phyloP scores from a whole-genome alignment of 2,113 vertebrate species.

The Scomber scombrus region DNA sequence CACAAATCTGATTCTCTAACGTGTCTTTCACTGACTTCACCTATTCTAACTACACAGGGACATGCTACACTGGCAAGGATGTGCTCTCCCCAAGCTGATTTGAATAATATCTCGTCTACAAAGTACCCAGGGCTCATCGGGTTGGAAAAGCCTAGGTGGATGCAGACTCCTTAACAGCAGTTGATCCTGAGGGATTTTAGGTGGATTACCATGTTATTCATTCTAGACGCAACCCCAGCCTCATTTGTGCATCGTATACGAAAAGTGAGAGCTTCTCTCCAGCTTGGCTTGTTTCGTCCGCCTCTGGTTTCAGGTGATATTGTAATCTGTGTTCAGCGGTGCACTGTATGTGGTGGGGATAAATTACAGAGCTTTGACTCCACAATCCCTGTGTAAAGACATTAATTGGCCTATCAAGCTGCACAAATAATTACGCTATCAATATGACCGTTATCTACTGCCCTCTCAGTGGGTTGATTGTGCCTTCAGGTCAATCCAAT shows the following conservation, averaged over 20 bases:
- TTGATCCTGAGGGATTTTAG: constrained; percentile 51
- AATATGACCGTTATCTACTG: constrained; percentile 51
- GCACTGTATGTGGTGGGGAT: constrained; percentile 16
- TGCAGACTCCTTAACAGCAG: constrained; percentile 40
- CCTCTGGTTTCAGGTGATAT: constrained; percentile 50
- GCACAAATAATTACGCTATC: constrained; percentile 56
- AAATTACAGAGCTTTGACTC: constrained; percentile 44
- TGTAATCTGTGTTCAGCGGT: constrained; percentile 46
- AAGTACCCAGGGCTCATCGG: constrained; percentile 18
- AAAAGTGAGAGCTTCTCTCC: constrained; percentile 48
- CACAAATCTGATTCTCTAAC: background rate
- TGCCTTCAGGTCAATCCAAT: constrained; percentile 46
- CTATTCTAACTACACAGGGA: constrained; percentile 12
- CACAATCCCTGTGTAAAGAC: constrained; percentile 32
- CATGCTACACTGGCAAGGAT: constrained; percentile 16
- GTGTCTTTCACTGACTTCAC: constrained; percentile 28
- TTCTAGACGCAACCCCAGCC: constrained; percentile 43
- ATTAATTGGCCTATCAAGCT: constrained; percentile 52
- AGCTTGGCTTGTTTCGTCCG: constrained; percentile 13
- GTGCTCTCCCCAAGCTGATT: constrained; percentile 26
- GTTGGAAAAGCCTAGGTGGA: constrained; percentile 38
- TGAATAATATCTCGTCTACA: constrained; percentile 52
- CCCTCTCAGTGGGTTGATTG: constrained; percentile 33
- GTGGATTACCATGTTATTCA: constrained; percentile 52
- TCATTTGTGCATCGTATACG: constrained; percentile 35